Percentiles rank a stretch among this genome's conserved stretches.
Conservation (phyloP, 2,113 vertebrate species). For the Donacobius atricapilla region DNA sequence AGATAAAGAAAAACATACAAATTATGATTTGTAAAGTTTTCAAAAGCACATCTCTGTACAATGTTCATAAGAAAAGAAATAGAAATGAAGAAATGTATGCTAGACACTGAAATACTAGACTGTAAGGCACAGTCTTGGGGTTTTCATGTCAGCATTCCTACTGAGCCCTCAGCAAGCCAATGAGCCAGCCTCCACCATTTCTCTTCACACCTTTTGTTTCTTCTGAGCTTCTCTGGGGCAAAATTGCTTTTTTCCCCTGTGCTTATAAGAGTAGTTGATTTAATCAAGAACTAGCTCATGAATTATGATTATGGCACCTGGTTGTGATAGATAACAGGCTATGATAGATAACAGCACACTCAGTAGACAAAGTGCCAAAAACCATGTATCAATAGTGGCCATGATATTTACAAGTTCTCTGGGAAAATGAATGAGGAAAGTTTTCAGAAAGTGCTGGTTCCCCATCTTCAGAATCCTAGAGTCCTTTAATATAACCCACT, state of each 20-base stretch:
- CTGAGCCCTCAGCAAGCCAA: neutral
- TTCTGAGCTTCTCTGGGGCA: neutral
- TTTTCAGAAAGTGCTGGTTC: neutral
- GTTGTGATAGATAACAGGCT: neutral
- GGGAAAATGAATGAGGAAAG: neutral
- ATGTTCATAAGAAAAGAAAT: neutral
- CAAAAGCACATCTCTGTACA: neutral
- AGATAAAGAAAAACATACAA: neutral
- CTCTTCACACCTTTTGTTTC: neutral
- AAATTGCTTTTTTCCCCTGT: neutral
- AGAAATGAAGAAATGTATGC: neutral
- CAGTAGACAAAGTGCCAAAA: neutral
- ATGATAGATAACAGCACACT: neutral
- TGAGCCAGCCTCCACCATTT: neutral
- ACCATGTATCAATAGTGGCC: neutral
- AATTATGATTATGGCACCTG: neutral
- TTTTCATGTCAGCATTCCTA: fast-evolving
- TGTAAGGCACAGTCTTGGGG: neutral
- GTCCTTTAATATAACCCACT: neutral
- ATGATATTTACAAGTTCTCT: neutral
- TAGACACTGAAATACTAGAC: neutral
- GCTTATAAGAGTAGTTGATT: neutral
- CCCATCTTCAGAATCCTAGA: neutral
- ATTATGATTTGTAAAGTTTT: neutral
- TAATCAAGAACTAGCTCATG: neutral